Conservation (phyloP, 2,113 vertebrate species). For the Lethenteron camtschaticum region DNA sequence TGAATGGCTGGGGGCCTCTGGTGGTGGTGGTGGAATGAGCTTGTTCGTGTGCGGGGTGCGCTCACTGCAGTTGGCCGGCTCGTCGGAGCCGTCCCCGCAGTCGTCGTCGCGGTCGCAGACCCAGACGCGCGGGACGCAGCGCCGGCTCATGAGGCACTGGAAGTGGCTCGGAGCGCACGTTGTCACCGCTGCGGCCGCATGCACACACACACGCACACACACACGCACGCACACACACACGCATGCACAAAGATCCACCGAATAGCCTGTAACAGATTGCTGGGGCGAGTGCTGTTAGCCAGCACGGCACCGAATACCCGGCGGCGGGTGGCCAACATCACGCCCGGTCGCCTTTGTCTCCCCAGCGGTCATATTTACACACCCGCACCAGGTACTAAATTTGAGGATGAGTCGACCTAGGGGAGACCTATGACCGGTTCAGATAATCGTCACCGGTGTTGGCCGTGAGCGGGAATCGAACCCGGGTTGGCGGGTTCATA, state of each 20-base stretch:
- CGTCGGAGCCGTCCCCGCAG: constrained; percentile 82
- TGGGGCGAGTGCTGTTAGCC: neutral
- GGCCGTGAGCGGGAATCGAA: too few relatives aligned
- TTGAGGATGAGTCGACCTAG: too few relatives aligned
- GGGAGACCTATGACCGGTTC: too few relatives aligned
- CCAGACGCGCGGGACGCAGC: constrained; percentile 95
- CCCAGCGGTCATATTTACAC: too few relatives aligned
- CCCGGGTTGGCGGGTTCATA: too few relatives aligned
- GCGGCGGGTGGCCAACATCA: too few relatives aligned
- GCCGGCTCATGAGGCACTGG: constrained; percentile 85
- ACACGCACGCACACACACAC: neutral
- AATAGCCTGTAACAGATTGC: neutral
- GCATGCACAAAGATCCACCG: neutral
- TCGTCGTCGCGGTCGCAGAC: constrained; percentile 94
- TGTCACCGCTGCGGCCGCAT: constrained; percentile 53
- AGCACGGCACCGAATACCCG: neutral
- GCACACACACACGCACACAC: neutral
- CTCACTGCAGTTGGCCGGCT: constrained; percentile 77
- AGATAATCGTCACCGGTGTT: too few relatives aligned
- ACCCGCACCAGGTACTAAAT: too few relatives aligned
- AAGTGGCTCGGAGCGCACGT: constrained; percentile 94
- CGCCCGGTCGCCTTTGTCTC: too few relatives aligned
- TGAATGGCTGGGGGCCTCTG: too few relatives aligned
- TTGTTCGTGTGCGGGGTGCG: constrained; percentile 7
- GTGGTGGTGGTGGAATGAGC: too few relatives aligned